phyloP scores from a whole-genome alignment of 2,888 invertebrate species.

The Vanessa cardui region DNA sequence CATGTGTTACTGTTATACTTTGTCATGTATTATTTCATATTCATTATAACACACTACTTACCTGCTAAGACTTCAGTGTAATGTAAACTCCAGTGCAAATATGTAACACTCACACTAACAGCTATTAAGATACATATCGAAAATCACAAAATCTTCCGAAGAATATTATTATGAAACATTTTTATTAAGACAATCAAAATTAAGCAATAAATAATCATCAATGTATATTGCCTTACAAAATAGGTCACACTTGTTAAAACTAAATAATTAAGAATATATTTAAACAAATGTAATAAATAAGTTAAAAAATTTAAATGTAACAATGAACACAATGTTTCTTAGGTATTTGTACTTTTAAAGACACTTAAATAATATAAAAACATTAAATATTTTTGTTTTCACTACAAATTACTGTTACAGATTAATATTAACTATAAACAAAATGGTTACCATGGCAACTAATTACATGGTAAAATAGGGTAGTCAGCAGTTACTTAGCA shows the following conservation, averaged over 20 bases:
- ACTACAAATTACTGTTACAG: background rate
- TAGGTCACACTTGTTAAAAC: background rate
- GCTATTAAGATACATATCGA: no score
- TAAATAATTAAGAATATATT: background rate
- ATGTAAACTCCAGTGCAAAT: background rate
- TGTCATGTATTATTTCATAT: background rate
- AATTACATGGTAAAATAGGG: background rate
- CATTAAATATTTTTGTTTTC: background rate
- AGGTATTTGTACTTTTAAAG: background rate
- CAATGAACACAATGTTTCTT: background rate
- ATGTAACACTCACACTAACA: no score
- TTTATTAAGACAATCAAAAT: no score
- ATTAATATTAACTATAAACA: background rate
- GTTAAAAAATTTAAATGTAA: background rate
- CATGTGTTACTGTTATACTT: no score
- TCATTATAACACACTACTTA: background rate
- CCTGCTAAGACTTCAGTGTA: background rate
- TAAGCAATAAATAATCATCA: background rate
- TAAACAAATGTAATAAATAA: background rate
- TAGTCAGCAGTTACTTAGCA: background rate
- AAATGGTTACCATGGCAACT: background rate
- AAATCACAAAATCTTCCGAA: no score
- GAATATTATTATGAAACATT: no score
- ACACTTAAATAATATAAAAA: background rate
- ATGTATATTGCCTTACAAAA: background rate